Base-by-base conservation (phyloP, 92 coral and sea anemone species). In the Paramuricea clavata region DNA sequence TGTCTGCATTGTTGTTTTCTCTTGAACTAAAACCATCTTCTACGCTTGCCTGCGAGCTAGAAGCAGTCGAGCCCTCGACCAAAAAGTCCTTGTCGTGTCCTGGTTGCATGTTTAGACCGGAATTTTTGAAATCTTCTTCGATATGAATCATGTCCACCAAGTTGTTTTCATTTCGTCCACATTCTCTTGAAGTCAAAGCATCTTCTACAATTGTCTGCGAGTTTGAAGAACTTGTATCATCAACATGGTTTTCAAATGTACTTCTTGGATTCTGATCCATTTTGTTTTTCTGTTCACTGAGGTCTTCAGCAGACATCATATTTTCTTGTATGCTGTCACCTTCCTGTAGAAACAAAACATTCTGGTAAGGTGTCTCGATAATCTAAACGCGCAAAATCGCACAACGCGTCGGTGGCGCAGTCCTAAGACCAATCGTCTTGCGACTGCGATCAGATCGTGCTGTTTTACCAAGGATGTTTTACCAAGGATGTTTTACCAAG, bases 61-160 rank as follows among this genome's bases (percentile, higher is more conserved):
- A 36, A 36, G 42, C 42, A 15, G 2, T 47, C n/a, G n/a, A n/a
- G n/a, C n/a, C n/a, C n/a, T n/a, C n/a, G n/a, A n/a, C n/a, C n/a
- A n/a, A n/a, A n/a, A 88, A 87, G 80, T 95, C 95, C 61, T 74
- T 87, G 83, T 95, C 98, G 22, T 95, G 90, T 17, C 72, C 1
- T 76, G 25, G 67, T 42, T 83, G 93, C 85, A 2, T 94, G 83
- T 52, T 83, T 90, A 15, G 31, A 69, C 64, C 90, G 75, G 21
- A 92, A 85, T 31, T 78, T 88, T 72, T 92, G 91, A 54, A 87
- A 52, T 30, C 89, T 23, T 31, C 64, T 61, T 27, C 61, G 80
- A 78, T 30, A 33, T 28, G n/a, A n/a, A n/a, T n/a, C n/a, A n/a
- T n/a, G n/a, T n/a, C 23, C 9, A 5, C 16, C 31, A 26, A 23